phyloP scores from a whole-genome alignment of 2,888 invertebrate genomes.

The Timema podura region DNA sequence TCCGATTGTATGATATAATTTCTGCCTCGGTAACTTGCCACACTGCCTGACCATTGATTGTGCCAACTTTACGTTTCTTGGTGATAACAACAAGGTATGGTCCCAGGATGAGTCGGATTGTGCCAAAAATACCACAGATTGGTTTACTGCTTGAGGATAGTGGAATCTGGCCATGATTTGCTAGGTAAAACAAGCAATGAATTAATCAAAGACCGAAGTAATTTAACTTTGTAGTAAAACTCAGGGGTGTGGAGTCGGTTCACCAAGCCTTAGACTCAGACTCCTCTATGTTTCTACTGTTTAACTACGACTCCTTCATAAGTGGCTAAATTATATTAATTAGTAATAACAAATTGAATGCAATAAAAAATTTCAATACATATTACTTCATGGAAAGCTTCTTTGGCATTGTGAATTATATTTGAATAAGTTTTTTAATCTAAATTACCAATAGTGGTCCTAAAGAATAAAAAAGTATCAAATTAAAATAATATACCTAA shows the following conservation, averaged over 20 bases:
- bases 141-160: slow-evolving; percentile 52
- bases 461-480: too few relatives aligned
- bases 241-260: not conserved
- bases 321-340: too few relatives aligned
- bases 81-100: slow-evolving; percentile 87
- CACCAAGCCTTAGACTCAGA: not conserved
- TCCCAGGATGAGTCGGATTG: slow-evolving; percentile 78
- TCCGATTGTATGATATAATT: slow-evolving; percentile 79
- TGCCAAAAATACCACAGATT: slow-evolving; percentile 86
- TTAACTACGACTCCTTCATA: too few relatives aligned
- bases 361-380: not conserved
- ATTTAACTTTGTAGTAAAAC: not conserved
- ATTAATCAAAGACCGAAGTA: not conserved
- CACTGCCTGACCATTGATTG: slow-evolving; percentile 72
- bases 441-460: too few relatives aligned
- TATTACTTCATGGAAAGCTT: not conserved
- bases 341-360: not conserved
- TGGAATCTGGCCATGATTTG: slow-evolving; percentile 59
- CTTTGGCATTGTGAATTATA: too few relatives aligned
- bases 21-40: slow-evolving; percentile 77
- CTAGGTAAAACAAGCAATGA: slow-evolving; percentile 36
- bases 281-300: too few relatives aligned
- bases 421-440: too few relatives aligned
- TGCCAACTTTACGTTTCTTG: slow-evolving; percentile 75
- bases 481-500: too few relatives aligned